A percentile compares a stretch with the other conserved stretches of the same genome.
Conservation (phyloP, 2,113 vertebrate species). For the Zosterops japonicus region DNA sequence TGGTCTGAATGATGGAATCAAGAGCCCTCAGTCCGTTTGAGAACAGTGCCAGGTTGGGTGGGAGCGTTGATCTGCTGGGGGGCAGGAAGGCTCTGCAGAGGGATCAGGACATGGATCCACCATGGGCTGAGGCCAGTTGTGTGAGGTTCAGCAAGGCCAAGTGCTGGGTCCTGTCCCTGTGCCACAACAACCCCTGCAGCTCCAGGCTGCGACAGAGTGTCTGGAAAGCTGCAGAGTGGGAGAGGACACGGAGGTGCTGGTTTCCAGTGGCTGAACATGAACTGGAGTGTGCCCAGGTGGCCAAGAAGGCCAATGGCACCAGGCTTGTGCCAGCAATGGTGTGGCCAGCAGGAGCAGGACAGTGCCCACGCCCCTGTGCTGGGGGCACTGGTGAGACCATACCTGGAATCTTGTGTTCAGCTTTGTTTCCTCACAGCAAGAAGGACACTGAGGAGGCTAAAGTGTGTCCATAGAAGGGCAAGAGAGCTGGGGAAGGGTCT, state of each 20-base stretch:
- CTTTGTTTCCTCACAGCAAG: background rate
- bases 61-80: background rate
- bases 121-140: fast-evolving
- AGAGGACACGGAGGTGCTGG: background rate
- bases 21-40: background rate
- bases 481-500: background rate
- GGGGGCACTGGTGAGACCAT: background rate
- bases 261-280: background rate
- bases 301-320: no score
- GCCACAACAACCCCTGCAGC: background rate
- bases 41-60: fast-evolving
- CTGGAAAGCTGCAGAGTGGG: background rate
- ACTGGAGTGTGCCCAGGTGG: background rate
- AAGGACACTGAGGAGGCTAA: background rate
- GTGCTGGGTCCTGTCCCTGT: background rate
- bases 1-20: background rate
- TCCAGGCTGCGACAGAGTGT: background rate
- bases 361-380: no score
- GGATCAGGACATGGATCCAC: background rate
- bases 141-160: background rate
- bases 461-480: background rate
- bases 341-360: no score
- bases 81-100: background rate
- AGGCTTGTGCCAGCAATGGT: no score
- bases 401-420: no score